Conservation (phyloP, 2,888 invertebrate species). For the Campoplex capitator region DNA sequence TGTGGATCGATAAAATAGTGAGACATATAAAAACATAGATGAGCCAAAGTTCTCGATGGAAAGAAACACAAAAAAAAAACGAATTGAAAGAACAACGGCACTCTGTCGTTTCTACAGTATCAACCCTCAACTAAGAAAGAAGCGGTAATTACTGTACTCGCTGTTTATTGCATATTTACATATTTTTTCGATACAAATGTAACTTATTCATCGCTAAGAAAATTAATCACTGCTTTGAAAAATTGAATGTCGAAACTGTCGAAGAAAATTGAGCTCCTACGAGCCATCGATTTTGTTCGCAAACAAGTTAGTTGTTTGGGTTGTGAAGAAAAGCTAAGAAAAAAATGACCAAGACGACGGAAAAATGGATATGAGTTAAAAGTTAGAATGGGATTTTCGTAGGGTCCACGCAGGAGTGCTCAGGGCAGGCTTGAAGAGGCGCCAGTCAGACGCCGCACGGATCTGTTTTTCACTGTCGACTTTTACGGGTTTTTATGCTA, state of each 20-base stretch:
- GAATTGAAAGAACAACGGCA: neutral
- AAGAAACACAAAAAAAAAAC: neutral
- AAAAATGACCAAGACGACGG: conserved; percentile 1
- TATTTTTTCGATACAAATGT: neutral
- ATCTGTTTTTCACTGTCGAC: neutral
- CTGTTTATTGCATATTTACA: neutral
- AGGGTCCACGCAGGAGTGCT: neutral
- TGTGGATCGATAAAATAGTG: neutral
- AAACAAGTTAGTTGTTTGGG: neutral
- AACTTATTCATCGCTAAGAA: neutral
- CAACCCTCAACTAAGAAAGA: neutral
- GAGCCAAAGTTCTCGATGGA: neutral
- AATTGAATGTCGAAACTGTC: neutral
- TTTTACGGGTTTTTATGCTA: neutral
- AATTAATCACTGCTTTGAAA: neutral
- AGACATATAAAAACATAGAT: neutral
- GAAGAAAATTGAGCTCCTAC: neutral
- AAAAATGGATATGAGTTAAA: neutral
- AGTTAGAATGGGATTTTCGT: neutral
- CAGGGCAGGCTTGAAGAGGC: neutral
- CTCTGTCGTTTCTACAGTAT: neutral
- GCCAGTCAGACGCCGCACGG: conserved; percentile 1
- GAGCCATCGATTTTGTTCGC: neutral
- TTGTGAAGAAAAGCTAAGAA: conserved; percentile 14
- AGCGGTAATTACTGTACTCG: neutral